Evolutionary conservation across 2,797 vertebrate genomes (phyloP).

Genomic region (Falco cherrug): DNA sequence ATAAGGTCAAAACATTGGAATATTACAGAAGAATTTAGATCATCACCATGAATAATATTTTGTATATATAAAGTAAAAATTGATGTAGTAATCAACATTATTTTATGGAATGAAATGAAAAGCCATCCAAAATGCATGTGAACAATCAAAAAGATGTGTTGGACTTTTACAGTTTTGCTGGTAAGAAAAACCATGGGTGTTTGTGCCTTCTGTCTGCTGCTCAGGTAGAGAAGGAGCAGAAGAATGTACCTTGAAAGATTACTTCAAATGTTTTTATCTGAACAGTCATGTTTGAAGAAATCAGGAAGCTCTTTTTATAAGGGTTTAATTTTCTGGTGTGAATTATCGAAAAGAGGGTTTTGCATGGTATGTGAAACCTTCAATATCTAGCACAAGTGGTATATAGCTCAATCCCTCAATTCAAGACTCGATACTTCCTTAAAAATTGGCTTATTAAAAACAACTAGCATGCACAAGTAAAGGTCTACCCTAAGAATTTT

Average conservation of each 20-base stretch:
- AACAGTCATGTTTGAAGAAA: neutral
- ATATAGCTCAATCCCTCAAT: neutral
- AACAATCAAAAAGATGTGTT: neutral
- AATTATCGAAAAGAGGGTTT: neutral
- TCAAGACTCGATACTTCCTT: neutral
- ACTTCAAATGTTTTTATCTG: neutral
- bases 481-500: neutral
- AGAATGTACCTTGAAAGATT: neutral
- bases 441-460: neutral
- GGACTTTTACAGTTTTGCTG: neutral
- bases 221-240: neutral
- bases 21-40: neutral
- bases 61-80: neutral
- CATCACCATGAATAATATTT: fast-evolving
- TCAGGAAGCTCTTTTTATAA: neutral
- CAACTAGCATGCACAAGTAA: neutral
- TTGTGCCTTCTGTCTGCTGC: neutral
- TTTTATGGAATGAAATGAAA: neutral
- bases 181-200: neutral
- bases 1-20: neutral
- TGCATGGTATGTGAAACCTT: neutral
- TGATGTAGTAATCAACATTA: neutral
- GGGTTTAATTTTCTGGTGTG: neutral
- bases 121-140: neutral
- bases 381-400: neutral